These are phyloP conservation scores for Caranx ignobilis DNA, from an alignment of 2,113 vertebrate genomes.

Conservation along the genomic window DNA sequence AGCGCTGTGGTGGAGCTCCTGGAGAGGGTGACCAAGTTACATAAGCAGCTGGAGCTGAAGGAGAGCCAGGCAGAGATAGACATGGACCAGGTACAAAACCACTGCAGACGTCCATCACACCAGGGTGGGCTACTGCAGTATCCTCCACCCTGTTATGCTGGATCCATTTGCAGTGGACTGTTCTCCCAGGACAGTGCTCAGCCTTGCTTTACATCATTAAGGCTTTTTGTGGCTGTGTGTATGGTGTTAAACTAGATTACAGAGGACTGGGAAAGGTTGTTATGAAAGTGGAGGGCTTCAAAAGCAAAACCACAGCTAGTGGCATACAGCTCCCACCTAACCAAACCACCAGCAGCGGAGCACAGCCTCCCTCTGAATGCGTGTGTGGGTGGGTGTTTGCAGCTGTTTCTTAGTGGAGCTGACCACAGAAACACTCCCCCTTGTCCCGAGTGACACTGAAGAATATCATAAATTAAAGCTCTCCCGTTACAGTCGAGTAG, in stretches of 20 bases:
- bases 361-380: conserved; percentile 32
- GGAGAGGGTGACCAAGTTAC: conserved; percentile 78
- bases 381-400: conserved; percentile 48
- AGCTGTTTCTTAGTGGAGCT: conserved; percentile 64
- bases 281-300: conserved; percentile 73
- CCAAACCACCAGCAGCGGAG: conserved; percentile 42
- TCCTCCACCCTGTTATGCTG: not conserved
- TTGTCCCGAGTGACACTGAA: conserved; percentile 54
- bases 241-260: conserved; percentile 63
- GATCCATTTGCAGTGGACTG: not conserved
- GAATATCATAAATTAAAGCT: conserved; percentile 63
- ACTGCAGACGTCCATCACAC: conserved; percentile 6
- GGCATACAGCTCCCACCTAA: conserved; percentile 52
- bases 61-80: conserved; percentile 77
- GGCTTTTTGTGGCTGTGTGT: conserved; percentile 23
- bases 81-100: conserved; percentile 86
- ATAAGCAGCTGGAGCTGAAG: conserved; percentile 85
- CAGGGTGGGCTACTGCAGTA: conserved; percentile 19
- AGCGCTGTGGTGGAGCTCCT: conserved; percentile 77
- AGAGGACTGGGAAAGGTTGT: conserved; percentile 57
- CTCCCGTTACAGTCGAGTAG: conserved; percentile 46
- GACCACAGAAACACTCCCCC: conserved; percentile 68
- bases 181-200: conserved; percentile 6
- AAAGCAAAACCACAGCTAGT: conserved; percentile 71
- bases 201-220: conserved; percentile 32